phyloP scores from a whole-genome alignment of 2,797 vertebrate genomes.

The Enteromius anoplus region DNA sequence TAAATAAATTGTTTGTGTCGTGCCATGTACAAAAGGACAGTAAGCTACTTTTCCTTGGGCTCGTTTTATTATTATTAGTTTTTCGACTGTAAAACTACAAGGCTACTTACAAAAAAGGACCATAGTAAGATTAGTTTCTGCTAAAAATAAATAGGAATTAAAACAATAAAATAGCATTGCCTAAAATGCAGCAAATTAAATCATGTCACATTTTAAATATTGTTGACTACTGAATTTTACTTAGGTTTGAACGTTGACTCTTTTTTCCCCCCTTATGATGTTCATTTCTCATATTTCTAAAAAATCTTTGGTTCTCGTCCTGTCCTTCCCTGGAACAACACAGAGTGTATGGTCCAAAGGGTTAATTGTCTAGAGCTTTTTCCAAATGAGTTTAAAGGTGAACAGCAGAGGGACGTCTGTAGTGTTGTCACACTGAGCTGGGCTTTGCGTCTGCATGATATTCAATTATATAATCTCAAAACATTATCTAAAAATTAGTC shows the following conservation, averaged over 20 bases:
- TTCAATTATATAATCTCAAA: background rate
- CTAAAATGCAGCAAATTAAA: background rate
- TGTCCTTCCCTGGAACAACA: slow-evolving; percentile 60
- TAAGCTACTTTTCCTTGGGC: background rate
- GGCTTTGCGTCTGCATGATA: background rate
- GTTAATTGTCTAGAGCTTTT: slow-evolving; percentile 50
- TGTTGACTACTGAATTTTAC: background rate
- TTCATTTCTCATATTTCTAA: background rate
- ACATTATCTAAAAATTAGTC: slow-evolving; percentile 22
- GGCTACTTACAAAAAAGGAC: background rate
- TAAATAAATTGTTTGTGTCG: background rate
- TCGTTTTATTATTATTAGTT: background rate
- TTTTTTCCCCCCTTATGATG: background rate
- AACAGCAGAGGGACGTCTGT: background rate
- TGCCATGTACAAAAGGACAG: background rate
- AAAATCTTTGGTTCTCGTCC: slow-evolving; percentile 16
- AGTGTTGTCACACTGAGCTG: slow-evolving; percentile 14
- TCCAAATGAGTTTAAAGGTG: slow-evolving; percentile 12
- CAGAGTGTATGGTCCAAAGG: slow-evolving; percentile 59
- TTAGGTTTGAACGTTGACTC: background rate
- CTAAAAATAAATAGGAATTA: background rate
- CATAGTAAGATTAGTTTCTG: background rate
- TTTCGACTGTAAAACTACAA: background rate
- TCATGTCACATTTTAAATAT: background rate
- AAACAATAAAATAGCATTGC: background rate